Conservation (phyloP, 2,888 invertebrate genomes). For the Tipula unca region DNA sequence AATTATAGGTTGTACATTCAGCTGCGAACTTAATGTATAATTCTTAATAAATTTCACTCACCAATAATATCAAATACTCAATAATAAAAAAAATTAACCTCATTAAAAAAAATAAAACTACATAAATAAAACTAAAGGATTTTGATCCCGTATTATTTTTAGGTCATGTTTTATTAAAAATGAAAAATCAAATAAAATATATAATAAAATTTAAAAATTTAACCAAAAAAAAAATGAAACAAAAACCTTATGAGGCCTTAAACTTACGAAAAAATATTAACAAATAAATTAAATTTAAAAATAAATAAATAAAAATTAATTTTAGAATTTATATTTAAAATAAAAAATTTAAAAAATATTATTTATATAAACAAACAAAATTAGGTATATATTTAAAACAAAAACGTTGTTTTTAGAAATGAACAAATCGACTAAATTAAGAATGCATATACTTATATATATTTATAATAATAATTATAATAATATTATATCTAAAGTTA, state of each 20-base stretch:
- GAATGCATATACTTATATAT: not conserved
- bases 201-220: not conserved
- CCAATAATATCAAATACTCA: not conserved
- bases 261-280: not conserved
- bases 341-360: not conserved
- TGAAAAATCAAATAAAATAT: not conserved
- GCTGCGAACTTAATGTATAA: not conserved
- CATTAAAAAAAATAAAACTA: not conserved
- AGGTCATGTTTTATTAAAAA: not conserved
- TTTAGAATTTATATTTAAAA: not conserved
- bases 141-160: not conserved
- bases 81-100: not conserved
- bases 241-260: slow-evolving; percentile 3
- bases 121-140: not conserved
- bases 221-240: not conserved
- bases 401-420: not conserved
- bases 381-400: not conserved
- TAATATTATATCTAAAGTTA: not conserved
- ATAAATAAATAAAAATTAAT: not conserved
- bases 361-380: not conserved
- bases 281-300: not conserved
- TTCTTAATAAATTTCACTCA: not conserved
- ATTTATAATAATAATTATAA: not conserved
- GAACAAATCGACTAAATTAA: not conserved
- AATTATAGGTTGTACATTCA: not conserved